A percentile compares a stretch with the other conserved stretches of the same genome.
phyloP scores from a whole-genome alignment of 2,113 vertebrate species.

The Gila orcuttii region DNA sequence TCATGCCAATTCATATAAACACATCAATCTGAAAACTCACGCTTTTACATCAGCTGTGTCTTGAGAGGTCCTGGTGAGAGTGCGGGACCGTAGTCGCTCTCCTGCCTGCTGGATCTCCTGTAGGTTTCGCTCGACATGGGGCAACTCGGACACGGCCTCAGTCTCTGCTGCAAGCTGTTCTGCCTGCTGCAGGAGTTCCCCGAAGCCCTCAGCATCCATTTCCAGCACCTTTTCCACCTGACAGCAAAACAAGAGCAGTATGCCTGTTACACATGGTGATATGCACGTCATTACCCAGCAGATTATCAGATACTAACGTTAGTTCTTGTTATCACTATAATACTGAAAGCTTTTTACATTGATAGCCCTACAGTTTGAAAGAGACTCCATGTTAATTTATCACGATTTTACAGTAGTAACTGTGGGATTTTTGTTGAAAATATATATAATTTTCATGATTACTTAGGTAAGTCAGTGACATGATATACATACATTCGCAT shows the following conservation, averaged over 20 bases:
- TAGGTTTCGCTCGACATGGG: slow-evolving; percentile 92
- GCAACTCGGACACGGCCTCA: slow-evolving; percentile 92
- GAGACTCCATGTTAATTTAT: background rate
- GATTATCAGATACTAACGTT: background rate
- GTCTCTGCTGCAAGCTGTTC: slow-evolving; percentile 97
- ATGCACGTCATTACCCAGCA: background rate
- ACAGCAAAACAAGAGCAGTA: background rate
- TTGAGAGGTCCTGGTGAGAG: slow-evolving; percentile 92
- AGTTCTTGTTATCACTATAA: background rate
- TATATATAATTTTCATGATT: background rate
- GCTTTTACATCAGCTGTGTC: slow-evolving; percentile 97
- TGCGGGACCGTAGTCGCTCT: slow-evolving; percentile 91
- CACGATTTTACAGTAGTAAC: background rate
- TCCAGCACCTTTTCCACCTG: slow-evolving; percentile 40
- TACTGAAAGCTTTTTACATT: background rate
- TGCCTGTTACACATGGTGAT: background rate
- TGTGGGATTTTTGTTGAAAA: background rate
- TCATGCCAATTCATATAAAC: background rate
- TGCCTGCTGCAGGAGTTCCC: slow-evolving; percentile 95
- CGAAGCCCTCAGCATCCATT: slow-evolving; percentile 96
- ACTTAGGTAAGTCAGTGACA: background rate
- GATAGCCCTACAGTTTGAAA: background rate
- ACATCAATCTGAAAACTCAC: slow-evolving; percentile 74
- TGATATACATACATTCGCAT: too few species aligned
- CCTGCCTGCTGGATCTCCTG: slow-evolving; percentile 97